phyloP scores from a whole-genome alignment of 2,888 invertebrate species.

The Monopis laevigella region DNA sequence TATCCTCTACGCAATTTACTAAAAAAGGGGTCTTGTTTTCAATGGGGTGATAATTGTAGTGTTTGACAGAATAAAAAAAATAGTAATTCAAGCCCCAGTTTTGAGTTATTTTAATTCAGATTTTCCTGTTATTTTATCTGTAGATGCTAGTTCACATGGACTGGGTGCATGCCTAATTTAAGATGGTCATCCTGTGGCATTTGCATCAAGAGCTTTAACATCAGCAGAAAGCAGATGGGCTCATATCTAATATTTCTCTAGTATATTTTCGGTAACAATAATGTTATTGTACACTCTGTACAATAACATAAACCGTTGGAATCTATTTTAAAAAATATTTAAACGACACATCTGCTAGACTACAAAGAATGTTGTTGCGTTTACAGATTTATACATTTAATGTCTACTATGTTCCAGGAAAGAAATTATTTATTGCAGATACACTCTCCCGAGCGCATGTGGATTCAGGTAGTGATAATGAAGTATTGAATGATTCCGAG shows the following conservation, averaged over 20 bases:
- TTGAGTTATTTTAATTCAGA: constrained; percentile 13
- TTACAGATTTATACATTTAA: constrained; percentile 23
- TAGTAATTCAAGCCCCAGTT: constrained; percentile 10
- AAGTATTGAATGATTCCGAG: constrained; percentile 1
- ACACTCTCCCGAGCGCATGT: constrained; percentile 24
- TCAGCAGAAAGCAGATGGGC: constrained; percentile 15
- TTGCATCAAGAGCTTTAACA: constrained; percentile 17
- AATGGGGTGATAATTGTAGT: too few relatives aligned
- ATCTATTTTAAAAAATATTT: constrained; percentile 24
- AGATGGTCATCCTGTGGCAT: constrained; percentile 14
- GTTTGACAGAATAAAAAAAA: constrained; percentile 12
- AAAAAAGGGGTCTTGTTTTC: too few relatives aligned
- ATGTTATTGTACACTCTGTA: constrained; percentile 23
- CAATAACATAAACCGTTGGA: constrained; percentile 31
- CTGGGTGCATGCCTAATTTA: constrained; percentile 16
- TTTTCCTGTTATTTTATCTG: constrained; percentile 14
- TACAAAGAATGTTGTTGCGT: constrained; percentile 26
- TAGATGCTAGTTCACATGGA: constrained; percentile 14
- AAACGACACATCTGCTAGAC: constrained; percentile 20
- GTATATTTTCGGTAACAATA: constrained; percentile 20
- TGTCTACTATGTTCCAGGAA: constrained; percentile 25
- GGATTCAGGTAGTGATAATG: constrained; percentile 10
- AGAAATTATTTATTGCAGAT: constrained; percentile 25
- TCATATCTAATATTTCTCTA: constrained; percentile 19
- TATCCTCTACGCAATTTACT: constrained; percentile 13